Percentiles rank a stretch among this genome's conserved stretches.
Conservation (phyloP, 1,140 invertebrate genomes). For the Colletes latitarsis region DNA sequence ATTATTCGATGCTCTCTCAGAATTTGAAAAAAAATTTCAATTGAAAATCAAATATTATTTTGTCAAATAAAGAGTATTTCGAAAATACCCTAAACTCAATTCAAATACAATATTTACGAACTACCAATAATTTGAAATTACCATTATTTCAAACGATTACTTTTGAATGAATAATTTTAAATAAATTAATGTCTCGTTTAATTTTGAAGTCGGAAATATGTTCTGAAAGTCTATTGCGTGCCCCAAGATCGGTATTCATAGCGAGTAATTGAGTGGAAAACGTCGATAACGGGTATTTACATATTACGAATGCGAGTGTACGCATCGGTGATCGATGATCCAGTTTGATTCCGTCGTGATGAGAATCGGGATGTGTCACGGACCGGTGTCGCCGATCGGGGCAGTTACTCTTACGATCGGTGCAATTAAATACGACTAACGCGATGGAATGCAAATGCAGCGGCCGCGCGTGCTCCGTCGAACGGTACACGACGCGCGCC, state of each 20-base stretch:
- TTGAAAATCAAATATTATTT: too few relatives aligned
- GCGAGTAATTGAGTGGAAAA: slow-evolving; percentile 13
- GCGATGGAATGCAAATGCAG: slow-evolving; percentile 38
- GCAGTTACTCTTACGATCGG: slow-evolving; percentile 9
- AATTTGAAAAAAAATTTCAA: too few relatives aligned
- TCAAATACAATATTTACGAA: too few relatives aligned
- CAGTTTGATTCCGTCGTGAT: slow-evolving; percentile 38
- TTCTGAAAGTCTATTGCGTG: neutral
- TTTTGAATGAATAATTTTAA: too few relatives aligned
- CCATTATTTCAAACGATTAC: too few relatives aligned
- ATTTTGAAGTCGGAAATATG: too few relatives aligned
- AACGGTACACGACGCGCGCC: slow-evolving; percentile 26
- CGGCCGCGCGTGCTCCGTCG: slow-evolving; percentile 11
- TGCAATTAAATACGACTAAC: slow-evolving; percentile 30
- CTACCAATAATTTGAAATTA: too few relatives aligned
- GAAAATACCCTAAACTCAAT: too few relatives aligned
- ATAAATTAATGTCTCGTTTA: too few relatives aligned
- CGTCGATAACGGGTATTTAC: slow-evolving; percentile 31
- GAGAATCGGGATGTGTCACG: neutral
- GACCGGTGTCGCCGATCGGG: neutral
- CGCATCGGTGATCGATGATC: slow-evolving; percentile 42
- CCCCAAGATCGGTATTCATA: neutral
- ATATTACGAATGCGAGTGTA: slow-evolving; percentile 25
- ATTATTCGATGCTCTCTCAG: too few relatives aligned
- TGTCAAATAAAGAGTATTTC: too few relatives aligned